Conservation (phyloP, 1,140 invertebrate genomes). For the Stegodyphus mimosarum region DNA sequence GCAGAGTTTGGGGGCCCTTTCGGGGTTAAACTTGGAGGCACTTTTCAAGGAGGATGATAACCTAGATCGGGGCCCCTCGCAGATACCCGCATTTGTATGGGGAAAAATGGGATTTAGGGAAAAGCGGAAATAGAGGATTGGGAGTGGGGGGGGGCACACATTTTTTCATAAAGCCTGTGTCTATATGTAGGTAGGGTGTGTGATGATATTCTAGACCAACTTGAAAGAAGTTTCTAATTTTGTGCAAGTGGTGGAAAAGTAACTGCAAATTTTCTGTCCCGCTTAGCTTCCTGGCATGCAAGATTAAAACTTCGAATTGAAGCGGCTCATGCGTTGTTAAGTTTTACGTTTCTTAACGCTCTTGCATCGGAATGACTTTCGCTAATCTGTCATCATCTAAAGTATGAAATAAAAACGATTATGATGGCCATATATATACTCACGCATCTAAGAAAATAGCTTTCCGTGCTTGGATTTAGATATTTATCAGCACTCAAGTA, state of each 20-base stretch:
- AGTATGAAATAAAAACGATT: no score
- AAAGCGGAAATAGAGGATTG: constrained; percentile 30
- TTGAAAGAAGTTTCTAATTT: not conserved
- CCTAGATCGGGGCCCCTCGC: constrained; percentile 31
- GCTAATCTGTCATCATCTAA: no score
- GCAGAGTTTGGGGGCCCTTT: not conserved
- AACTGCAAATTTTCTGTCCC: not conserved
- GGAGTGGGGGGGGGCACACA: not conserved
- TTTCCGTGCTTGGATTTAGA: no score
- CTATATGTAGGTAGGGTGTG: constrained; percentile 30
- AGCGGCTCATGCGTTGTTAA: no score
- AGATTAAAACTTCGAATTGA: no score
- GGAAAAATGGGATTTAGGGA: constrained; percentile 11
- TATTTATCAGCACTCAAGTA: no score
- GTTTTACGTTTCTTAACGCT: no score
- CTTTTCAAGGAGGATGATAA: constrained; percentile 35
- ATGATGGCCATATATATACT: no score
- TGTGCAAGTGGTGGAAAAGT: not conserved
- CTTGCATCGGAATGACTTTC: no score
- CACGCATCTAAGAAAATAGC: no score
- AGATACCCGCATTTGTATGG: constrained; percentile 43
- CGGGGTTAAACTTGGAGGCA: constrained; percentile 32
- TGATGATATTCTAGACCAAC: constrained; percentile 53
- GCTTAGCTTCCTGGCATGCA: no score
- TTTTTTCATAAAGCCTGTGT: constrained; percentile 38